These are phyloP conservation scores for Caenorhabditis sulstoni DNA, from an alignment of 2,888 invertebrate species.

Conservation along the genomic window DNA sequence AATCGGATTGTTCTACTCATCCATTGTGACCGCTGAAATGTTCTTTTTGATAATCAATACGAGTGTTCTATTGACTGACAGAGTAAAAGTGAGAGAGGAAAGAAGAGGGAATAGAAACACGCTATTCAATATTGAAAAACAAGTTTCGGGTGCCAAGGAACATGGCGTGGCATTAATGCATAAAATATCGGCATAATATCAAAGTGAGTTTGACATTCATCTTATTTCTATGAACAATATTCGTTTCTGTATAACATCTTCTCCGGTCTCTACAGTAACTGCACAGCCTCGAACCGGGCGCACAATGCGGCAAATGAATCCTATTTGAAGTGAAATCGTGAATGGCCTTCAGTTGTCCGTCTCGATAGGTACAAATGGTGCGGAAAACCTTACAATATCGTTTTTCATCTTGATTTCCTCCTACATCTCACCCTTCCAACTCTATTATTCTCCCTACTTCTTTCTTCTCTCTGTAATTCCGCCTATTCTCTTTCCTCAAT, in stretches of 20 bases:
- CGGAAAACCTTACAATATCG: not conserved
- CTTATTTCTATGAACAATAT: not conserved
- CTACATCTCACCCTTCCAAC: not conserved
- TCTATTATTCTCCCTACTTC: not conserved
- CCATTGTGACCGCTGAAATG: too few relatives aligned
- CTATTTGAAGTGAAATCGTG: not conserved
- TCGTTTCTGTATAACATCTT: not conserved
- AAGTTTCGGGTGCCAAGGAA: not conserved
- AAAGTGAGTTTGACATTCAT: not conserved
- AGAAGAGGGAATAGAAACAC: not conserved
- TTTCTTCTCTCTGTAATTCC: not conserved
- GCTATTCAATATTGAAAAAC: not conserved
- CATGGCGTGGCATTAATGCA: constrained; percentile 35
- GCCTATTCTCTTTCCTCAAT: too few relatives aligned
- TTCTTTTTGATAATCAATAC: too few relatives aligned
- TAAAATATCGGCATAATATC: constrained; percentile 27
- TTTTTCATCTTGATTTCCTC: not conserved
- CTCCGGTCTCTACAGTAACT: not conserved
- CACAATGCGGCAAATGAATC: constrained; percentile 10
- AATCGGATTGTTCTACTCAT: too few relatives aligned
- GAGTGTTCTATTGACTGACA: too few relatives aligned
- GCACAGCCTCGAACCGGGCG: not conserved
- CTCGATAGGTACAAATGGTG: not conserved
- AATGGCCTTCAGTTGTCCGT: constrained; percentile 3
- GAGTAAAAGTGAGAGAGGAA: too few relatives aligned